Percentiles rank a stretch among this genome's conserved stretches.
Conservation (phyloP, 1,140 invertebrate genomes). For the Ips nitidus region DNA sequence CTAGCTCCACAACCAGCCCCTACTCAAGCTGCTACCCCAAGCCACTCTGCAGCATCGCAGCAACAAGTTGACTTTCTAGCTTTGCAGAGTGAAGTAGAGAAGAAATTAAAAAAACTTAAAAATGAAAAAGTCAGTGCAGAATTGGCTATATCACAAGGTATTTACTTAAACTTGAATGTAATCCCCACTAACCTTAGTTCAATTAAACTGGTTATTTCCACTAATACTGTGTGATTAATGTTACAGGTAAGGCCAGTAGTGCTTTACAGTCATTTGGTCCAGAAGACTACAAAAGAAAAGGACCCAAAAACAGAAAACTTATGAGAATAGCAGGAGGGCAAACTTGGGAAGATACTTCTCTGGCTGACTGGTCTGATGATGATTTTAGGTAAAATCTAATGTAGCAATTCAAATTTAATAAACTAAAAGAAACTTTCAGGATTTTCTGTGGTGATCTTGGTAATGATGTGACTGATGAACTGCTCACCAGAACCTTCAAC, state of each 20-base stretch:
- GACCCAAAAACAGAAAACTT: slow-evolving; percentile 72
- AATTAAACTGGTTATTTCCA: not conserved
- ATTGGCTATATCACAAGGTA: slow-evolving; percentile 59
- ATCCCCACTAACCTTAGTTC: not conserved
- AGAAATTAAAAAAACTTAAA: slow-evolving; percentile 66
- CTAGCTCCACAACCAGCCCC: slow-evolving; percentile 51
- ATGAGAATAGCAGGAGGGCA: slow-evolving; percentile 89
- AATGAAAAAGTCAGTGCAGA: slow-evolving; percentile 65
- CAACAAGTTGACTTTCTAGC: slow-evolving; percentile 61
- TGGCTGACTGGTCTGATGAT: slow-evolving; percentile 93
- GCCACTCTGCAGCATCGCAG: slow-evolving; percentile 47
- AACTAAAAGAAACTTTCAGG: slow-evolving; percentile 51
- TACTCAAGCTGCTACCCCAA: slow-evolving; percentile 47
- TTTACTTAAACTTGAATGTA: not conserved
- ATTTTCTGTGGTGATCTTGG: slow-evolving; percentile 99
- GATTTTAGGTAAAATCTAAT: slow-evolving; percentile 67
- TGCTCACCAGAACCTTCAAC: slow-evolving; percentile 88
- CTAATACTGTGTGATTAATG: not conserved
- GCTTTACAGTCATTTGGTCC: slow-evolving; percentile 56
- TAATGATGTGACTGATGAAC: slow-evolving; percentile 98
- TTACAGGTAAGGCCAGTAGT: slow-evolving; percentile 60
- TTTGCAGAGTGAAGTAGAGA: slow-evolving; percentile 65
- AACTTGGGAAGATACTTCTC: slow-evolving; percentile 90
- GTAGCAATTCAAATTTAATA: not conserved
- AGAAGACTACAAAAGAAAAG: slow-evolving; percentile 51